These are phyloP conservation scores for Cephalotes varians DNA, from an alignment of 2,888 invertebrate genomes.

Conservation along the genomic window DNA sequence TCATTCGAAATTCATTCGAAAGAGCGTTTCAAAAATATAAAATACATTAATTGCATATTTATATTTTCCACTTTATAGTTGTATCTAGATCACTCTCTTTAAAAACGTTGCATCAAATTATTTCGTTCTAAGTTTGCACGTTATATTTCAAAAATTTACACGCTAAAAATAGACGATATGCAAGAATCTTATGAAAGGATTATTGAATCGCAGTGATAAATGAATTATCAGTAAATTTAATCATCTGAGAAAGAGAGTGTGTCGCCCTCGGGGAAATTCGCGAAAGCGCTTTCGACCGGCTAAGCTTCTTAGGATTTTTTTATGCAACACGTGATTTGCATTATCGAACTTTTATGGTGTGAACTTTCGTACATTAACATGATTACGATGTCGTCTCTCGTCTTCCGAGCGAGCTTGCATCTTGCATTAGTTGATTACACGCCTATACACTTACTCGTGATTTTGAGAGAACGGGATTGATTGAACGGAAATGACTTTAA, in stretches of 20 bases:
- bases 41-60: background rate
- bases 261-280: background rate
- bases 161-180: background rate
- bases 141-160: background rate
- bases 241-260: background rate
- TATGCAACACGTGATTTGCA: conserved; percentile 34
- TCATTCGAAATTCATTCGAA: background rate
- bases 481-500: background rate
- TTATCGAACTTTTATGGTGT: conserved; percentile 36
- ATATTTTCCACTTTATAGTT: background rate
- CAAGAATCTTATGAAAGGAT: background rate
- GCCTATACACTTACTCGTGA: background rate
- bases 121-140: background rate
- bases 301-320: conserved; percentile 16
- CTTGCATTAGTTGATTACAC: conserved; percentile 51
- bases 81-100: background rate
- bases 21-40: background rate
- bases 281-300: background rate
- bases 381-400: conserved; percentile 31
- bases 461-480: background rate
- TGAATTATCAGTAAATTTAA: conserved; percentile 21
- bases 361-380: conserved; percentile 41
- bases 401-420: background rate
- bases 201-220: conserved; percentile 1
- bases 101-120: background rate